Base-by-base conservation (phyloP, 2,888 invertebrate genomes). In the Nomada goodeniana region DNA sequence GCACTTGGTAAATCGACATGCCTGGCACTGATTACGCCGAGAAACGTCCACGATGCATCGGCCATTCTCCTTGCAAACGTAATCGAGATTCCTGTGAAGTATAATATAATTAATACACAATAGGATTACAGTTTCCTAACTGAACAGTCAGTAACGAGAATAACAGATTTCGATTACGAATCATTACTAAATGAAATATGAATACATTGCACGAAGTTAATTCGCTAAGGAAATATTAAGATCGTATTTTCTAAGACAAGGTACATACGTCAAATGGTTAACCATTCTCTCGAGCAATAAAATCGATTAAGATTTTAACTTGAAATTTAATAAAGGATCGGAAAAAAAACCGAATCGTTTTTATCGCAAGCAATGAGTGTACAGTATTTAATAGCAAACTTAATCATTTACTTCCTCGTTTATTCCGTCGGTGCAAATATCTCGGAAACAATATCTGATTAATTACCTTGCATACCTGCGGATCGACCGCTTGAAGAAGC, bases 401-500 rank as follows among this genome's bases (percentile, higher is more conserved):
- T 11, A 47, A 47, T 47, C 13, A 47, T 47, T 15, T 47, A 3
- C 3, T 47, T 47, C 15, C 44, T 23, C n/a, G 2, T 20, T 26
- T 15, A 11, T 29, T 10, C 9, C 0, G 44, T 42, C 11, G 9
- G 10, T n/a, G 13, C 5, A 47, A 1, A 20, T 52, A 44, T 42
- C 74, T 61, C 57, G 29, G 47, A 36, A 64, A 69, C 53, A 57
- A 53, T n/a, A 36, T 50, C 73, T 80, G 67, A 82, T 77, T 77
- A 87, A 89, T 92, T 94, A 97, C 97, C 97, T 93, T 52, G 93
- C 93, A 87, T 93, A 92, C 91, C 93, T 96, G 92, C 98, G 95
- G 88, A 98, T 98, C 92, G 98, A 98, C 86, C 98, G 95, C 94
- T 98, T 99, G 95, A 99, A 99, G 95, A 99, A 98, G 5, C 98